Conservation (phyloP, 2,888 invertebrate genomes). For the Brenthis daphne region DNA sequence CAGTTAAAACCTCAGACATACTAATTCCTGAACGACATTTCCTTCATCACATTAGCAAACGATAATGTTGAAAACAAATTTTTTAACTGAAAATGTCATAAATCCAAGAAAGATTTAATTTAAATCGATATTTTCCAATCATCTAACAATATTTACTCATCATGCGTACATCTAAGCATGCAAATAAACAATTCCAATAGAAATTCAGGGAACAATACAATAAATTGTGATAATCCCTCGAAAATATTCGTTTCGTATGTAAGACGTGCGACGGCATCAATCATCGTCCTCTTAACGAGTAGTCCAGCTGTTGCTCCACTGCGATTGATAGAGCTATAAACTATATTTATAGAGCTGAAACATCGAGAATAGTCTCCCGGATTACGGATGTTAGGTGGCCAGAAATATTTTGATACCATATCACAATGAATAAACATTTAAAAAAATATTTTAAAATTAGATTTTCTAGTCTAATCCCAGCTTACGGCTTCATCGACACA, state of each 20-base stretch:
- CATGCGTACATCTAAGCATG: neutral
- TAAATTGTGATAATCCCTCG: constrained; percentile 43
- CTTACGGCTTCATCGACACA: too few relatives aligned
- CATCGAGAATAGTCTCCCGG: constrained; percentile 63
- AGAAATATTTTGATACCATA: neutral
- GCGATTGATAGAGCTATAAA: constrained; percentile 78
- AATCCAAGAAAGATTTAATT: too few relatives aligned
- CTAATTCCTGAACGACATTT: too few relatives aligned
- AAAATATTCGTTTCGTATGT: constrained; percentile 53
- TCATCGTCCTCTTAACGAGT: constrained; percentile 78
- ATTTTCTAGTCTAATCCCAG: too few relatives aligned
- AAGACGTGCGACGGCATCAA: constrained; percentile 57
- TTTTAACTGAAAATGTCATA: too few relatives aligned
- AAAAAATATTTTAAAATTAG: neutral
- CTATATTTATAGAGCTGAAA: constrained; percentile 74
- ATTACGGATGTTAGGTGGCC: constrained; percentile 31
- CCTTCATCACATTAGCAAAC: too few relatives aligned
- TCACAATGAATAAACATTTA: neutral
- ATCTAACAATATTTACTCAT: too few relatives aligned
- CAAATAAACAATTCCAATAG: constrained; percentile 7
- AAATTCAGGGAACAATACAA: constrained; percentile 23
- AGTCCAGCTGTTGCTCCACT: constrained; percentile 71
- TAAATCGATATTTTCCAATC: too few relatives aligned
- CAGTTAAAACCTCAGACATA: too few relatives aligned
- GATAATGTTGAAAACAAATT: too few relatives aligned